phyloP scores from a whole-genome alignment of 2,113 vertebrate genomes.

The Marcusenius ussheri region DNA sequence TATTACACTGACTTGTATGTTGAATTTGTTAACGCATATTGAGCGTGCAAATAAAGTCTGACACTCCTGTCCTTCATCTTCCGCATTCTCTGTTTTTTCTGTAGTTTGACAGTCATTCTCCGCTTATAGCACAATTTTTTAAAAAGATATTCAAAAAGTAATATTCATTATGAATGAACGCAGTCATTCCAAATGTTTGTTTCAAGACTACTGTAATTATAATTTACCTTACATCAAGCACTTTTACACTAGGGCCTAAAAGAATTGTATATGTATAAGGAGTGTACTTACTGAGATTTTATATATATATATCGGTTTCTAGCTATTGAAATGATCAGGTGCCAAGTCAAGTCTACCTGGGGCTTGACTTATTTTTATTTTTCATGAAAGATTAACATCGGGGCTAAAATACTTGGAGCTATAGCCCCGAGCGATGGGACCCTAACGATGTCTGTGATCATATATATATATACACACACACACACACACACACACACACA shows the following conservation, averaged over 20 bases:
- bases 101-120: background rate
- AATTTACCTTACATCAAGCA: background rate
- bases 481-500: too few relatives aligned
- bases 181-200: background rate
- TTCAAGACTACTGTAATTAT: background rate
- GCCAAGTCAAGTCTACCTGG: too few relatives aligned
- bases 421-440: too few relatives aligned
- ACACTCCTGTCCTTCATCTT: conserved; percentile 51
- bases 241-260: background rate
- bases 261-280: background rate
- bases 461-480: too few relatives aligned
- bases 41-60: conserved; percentile 78
- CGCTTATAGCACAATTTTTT: background rate
- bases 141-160: background rate
- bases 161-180: background rate
- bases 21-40: conserved; percentile 71
- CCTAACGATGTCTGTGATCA: too few relatives aligned
- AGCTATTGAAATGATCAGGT: too few relatives aligned
- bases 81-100: background rate
- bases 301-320: too few relatives aligned
- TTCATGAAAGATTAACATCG: too few relatives aligned
- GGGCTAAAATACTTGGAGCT: too few relatives aligned
- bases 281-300: background rate
- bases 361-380: too few relatives aligned
- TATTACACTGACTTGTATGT: conserved; percentile 72